These are phyloP conservation scores for Calcarius lapponicus DNA, from an alignment of 2,797 vertebrate species.

Conservation along the genomic window DNA sequence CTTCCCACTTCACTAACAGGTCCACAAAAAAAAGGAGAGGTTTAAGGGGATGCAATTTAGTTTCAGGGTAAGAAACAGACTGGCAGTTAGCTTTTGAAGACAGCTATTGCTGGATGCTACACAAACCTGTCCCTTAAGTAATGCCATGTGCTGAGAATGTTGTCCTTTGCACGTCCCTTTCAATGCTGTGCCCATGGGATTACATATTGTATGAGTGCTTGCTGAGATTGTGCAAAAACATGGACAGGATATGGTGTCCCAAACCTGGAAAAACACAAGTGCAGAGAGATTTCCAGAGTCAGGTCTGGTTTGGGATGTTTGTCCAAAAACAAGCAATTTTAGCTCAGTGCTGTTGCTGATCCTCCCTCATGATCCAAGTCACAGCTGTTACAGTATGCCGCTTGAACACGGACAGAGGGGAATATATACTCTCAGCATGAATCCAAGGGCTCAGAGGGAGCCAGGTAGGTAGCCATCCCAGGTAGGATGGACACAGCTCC, in stretches of 20 bases:
- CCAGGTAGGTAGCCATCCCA: no score
- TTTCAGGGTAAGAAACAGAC: conserved; percentile 24
- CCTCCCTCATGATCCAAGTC: not conserved
- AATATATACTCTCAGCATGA: not conserved
- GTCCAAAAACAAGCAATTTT: not conserved
- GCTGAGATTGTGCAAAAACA: not conserved
- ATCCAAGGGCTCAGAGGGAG: not conserved
- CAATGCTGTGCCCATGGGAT: not conserved
- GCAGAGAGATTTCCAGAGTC: not conserved
- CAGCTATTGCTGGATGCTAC: not conserved
- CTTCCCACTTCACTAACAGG: not conserved
- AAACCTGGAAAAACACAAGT: not conserved
- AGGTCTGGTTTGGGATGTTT: not conserved
- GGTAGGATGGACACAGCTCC: not conserved
- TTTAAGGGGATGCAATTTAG: not conserved
- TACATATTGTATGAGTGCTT: accelerated
- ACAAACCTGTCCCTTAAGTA: not conserved
- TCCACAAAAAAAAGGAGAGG: not conserved
- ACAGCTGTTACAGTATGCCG: not conserved
- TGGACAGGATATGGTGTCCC: not conserved
- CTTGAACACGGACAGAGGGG: not conserved
- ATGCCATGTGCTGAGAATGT: not conserved
- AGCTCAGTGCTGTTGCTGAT: not conserved
- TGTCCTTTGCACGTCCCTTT: not conserved
- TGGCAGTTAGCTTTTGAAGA: conserved; percentile 37